Percentiles rank a stretch among this genome's conserved stretches.
Conservation (phyloP, 2,888 invertebrate species). For the Flexamia atlantica region DNA sequence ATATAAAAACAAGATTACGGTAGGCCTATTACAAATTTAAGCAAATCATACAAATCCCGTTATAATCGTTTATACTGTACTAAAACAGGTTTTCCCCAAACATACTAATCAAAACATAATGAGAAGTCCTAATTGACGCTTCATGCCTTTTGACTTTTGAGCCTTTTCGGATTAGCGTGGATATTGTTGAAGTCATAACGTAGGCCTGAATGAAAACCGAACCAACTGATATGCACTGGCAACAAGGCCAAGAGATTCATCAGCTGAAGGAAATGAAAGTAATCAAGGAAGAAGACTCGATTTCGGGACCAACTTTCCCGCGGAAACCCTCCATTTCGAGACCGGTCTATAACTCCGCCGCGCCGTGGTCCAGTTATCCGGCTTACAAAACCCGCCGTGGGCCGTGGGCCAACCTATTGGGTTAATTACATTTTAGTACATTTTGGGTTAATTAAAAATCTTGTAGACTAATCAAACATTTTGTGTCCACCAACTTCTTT, state of each 20-base stretch:
- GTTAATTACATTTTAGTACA: not conserved
- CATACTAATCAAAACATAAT: not conserved
- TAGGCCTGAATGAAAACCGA: not conserved
- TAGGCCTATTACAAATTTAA: too few relatives aligned
- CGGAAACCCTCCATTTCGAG: constrained; percentile 3
- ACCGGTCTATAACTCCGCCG: not conserved
- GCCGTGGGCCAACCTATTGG: not conserved
- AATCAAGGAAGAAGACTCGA: constrained; percentile 27
- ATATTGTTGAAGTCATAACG: not conserved
- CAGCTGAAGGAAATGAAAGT: constrained; percentile 24
- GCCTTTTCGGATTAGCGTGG: not conserved
- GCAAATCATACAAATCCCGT: too few relatives aligned
- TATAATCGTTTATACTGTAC: too few relatives aligned
- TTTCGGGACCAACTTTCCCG: constrained; percentile 27
- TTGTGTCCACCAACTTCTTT: too few relatives aligned
- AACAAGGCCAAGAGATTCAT: constrained; percentile 15
- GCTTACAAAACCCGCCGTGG: not conserved
- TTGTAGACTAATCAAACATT: too few relatives aligned
- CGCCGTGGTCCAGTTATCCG: not conserved
- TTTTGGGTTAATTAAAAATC: too few relatives aligned
- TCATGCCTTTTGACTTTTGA: not conserved
- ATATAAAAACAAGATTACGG: too few relatives aligned
- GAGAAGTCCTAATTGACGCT: not conserved
- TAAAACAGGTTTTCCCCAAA: too few relatives aligned
- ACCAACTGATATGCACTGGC: not conserved